These are phyloP conservation scores for Emydoidea blandingii DNA, from an alignment of 2,797 vertebrate genomes.

Conservation along the genomic window DNA sequence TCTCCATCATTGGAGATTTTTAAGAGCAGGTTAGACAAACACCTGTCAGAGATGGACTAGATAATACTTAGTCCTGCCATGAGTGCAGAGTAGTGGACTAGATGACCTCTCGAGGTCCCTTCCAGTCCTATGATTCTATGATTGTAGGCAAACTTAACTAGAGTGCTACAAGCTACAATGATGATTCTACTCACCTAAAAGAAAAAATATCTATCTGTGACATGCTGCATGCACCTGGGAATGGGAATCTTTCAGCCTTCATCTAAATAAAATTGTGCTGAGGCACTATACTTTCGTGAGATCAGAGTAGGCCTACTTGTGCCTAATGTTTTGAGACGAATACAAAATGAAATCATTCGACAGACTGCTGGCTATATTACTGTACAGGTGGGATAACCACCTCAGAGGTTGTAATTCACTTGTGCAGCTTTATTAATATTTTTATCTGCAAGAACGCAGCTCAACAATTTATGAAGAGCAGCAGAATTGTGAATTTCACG, in stretches of 20 bases:
- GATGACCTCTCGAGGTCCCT: too few relatives aligned
- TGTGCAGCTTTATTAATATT: background rate
- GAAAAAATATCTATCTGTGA: background rate
- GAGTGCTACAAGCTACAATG: background rate
- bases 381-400: background rate
- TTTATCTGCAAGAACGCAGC: accelerated
- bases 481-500: accelerated
- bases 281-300: background rate
- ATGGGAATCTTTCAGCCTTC: background rate
- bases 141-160: background rate
- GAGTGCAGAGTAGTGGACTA: too few relatives aligned
- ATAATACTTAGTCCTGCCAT: too few relatives aligned
- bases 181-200: background rate
- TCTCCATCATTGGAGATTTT: too few relatives aligned
- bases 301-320: accelerated
- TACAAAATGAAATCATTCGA: background rate
- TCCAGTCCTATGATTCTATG: too few relatives aligned
- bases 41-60: too few relatives aligned
- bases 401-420: background rate
- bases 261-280: background rate
- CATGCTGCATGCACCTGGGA: background rate
- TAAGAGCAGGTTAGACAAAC: too few relatives aligned
- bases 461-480: background rate
- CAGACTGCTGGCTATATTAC: background rate
- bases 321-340: background rate